phyloP scores from a whole-genome alignment of 1,140 invertebrate species.

The Asbolus verrucosus region DNA sequence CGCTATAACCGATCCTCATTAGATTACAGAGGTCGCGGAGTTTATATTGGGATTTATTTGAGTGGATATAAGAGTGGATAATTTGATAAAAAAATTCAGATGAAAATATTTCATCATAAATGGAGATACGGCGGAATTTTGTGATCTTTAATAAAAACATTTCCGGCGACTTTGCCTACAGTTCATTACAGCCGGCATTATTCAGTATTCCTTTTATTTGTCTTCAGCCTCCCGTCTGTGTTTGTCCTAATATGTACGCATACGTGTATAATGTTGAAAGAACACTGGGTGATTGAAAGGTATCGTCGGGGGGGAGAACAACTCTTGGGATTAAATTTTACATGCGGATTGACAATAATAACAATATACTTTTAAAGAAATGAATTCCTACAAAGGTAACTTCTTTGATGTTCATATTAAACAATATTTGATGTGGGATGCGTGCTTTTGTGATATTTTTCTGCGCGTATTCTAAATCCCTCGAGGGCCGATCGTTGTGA shows the following conservation, averaged over 20 bases:
- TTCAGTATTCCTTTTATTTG: conserved; percentile 58
- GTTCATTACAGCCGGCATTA: conserved; percentile 48
- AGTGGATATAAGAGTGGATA: too few relatives aligned
- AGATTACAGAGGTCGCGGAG: neutral
- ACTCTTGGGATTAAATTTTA: conserved; percentile 64
- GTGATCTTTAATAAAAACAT: conserved; percentile 47
- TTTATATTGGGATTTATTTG: too few relatives aligned
- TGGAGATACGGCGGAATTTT: conserved; percentile 35
- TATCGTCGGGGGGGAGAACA: conserved; percentile 52
- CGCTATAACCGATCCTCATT: too few relatives aligned
- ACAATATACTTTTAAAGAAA: conserved; percentile 62
- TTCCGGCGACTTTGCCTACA: conserved; percentile 40
- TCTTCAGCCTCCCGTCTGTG: conserved; percentile 58
- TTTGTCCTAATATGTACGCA: conserved; percentile 62
- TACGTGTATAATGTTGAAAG: too few relatives aligned
- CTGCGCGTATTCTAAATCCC: conserved; percentile 41
- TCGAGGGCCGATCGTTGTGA: conserved; percentile 11
- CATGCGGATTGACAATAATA: conserved; percentile 64
- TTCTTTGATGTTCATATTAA: conserved; percentile 63
- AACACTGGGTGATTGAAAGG: conserved; percentile 62
- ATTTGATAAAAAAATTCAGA: conserved; percentile 33
- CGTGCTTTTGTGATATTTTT: conserved; percentile 49
- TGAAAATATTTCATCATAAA: conserved; percentile 30
- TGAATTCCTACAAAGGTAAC: conserved; percentile 57
- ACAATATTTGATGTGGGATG: conserved; percentile 61